Conservation (phyloP, 2,888 invertebrate genomes). For the Latrodectus elegans region DNA sequence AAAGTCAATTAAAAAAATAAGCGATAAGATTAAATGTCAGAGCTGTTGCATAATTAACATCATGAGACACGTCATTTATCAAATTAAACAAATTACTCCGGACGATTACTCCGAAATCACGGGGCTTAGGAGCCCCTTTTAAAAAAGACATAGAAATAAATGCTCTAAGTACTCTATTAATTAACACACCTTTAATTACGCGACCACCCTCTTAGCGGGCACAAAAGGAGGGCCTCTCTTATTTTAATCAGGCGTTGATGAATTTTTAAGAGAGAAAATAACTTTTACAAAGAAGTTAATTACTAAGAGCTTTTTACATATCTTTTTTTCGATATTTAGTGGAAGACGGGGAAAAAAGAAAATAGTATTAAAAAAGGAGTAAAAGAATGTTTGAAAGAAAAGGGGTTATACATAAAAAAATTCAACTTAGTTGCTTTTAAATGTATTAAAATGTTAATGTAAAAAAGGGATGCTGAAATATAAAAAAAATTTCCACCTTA, state of each 20-base stretch:
- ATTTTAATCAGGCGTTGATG: slow-evolving; percentile 69
- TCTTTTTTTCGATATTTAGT: slow-evolving; percentile 10
- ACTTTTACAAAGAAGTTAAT: slow-evolving; percentile 68
- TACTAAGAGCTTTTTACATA: slow-evolving; percentile 36
- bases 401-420: background rate
- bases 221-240: background rate
- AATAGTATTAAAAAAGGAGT: slow-evolving; percentile 8
- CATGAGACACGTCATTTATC: slow-evolving; percentile 68
- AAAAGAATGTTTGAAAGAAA: background rate
- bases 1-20: slow-evolving; percentile 59
- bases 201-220: background rate
- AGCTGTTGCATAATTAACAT: slow-evolving; percentile 69
- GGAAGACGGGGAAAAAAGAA: slow-evolving; percentile 26
- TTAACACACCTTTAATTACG: slow-evolving; percentile 69
- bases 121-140: slow-evolving; percentile 44
- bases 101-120: slow-evolving; percentile 68
- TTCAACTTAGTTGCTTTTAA: slow-evolving; percentile 65
- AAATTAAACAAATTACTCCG: slow-evolving; percentile 69
- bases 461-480: slow-evolving; percentile 11
- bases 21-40: slow-evolving; percentile 54
- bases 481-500: slow-evolving; percentile 34
- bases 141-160: slow-evolving; percentile 68
- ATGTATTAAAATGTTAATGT: slow-evolving; percentile 68
- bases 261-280: slow-evolving; percentile 68
- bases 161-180: slow-evolving; percentile 69